A percentile compares a stretch with the other conserved stretches of the same genome.
Conservation (phyloP, 2,888 invertebrate genomes). For the Matsumyia berberina region DNA sequence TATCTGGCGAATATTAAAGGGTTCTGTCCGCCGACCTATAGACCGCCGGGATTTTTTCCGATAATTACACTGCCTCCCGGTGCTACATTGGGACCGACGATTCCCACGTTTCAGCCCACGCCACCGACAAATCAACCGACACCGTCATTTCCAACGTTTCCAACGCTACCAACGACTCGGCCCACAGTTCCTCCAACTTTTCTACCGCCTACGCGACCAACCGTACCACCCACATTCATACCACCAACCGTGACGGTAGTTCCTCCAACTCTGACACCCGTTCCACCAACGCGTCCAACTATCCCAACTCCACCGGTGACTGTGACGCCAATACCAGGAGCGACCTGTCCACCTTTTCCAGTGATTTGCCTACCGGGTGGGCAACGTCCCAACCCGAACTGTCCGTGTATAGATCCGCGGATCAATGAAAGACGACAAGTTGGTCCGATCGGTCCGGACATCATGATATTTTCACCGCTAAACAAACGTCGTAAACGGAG, state of each 20-base stretch:
- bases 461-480: slow-evolving; percentile 80
- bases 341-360: slow-evolving; percentile 79
- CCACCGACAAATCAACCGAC: slow-evolving; percentile 63
- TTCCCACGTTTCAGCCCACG: slow-evolving; percentile 62
- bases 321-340: slow-evolving; percentile 57
- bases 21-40: slow-evolving; percentile 79
- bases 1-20: slow-evolving; percentile 83
- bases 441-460: slow-evolving; percentile 78
- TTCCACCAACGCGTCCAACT: slow-evolving; percentile 35
- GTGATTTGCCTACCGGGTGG: slow-evolving; percentile 81
- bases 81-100: slow-evolving; percentile 77
- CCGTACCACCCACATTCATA: neutral
- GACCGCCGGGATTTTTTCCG: slow-evolving; percentile 80
- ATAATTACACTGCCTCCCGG: slow-evolving; percentile 79
- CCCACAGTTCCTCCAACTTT: neutral
- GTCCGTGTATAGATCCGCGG: slow-evolving; percentile 84
- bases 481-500: slow-evolving; percentile 78
- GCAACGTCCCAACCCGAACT: slow-evolving; percentile 80
- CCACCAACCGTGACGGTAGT: slow-evolving; percentile 7
- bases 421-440: slow-evolving; percentile 64
- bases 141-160: slow-evolving; percentile 63
- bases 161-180: slow-evolving; percentile 35
- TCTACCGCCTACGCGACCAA: slow-evolving; percentile 37
- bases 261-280: slow-evolving; percentile 1
- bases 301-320: slow-evolving; percentile 38